These are phyloP conservation scores for Bursaphelenchus okinawaensis DNA, from an alignment of 2,888 invertebrate species.

Conservation along the genomic window DNA sequence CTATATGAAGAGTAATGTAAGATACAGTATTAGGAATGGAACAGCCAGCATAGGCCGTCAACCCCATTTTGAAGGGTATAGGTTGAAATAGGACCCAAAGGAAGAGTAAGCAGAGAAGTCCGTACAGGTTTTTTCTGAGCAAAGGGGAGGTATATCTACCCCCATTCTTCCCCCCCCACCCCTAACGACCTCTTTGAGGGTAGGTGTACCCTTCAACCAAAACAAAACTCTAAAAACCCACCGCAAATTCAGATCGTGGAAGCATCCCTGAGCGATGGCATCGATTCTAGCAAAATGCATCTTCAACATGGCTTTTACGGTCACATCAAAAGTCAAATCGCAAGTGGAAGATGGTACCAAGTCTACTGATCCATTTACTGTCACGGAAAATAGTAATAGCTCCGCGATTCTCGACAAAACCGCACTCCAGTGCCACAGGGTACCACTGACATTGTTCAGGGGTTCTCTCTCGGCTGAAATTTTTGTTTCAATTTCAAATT, in stretches of 20 bases:
- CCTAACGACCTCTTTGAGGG: no score
- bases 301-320: conserved; percentile 18
- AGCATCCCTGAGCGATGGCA: conserved; percentile 20
- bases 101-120: no score
- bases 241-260: conserved; percentile 24
- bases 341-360: background rate
- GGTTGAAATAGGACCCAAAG: no score
- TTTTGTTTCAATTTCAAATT: background rate
- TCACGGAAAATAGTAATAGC: background rate
- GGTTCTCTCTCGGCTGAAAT: conserved; percentile 12
- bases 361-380: background rate
- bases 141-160: no score
- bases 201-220: background rate
- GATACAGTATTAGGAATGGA: no score
- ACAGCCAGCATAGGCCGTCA: no score
- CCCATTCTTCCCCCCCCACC: no score
- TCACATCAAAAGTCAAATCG: conserved; percentile 8
- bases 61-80: no score
- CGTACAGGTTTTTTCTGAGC: no score
- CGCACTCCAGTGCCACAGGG: conserved; percentile 13
- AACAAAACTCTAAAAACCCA: conserved; percentile 10
- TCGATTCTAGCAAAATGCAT: conserved; percentile 28
- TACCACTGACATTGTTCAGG: conserved; percentile 5
- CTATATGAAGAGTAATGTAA: no score
- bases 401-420: conserved; percentile 13